Evolutionary conservation across 1,140 invertebrate species (phyloP).

Genomic region (Brachionus plicatilis): DNA sequence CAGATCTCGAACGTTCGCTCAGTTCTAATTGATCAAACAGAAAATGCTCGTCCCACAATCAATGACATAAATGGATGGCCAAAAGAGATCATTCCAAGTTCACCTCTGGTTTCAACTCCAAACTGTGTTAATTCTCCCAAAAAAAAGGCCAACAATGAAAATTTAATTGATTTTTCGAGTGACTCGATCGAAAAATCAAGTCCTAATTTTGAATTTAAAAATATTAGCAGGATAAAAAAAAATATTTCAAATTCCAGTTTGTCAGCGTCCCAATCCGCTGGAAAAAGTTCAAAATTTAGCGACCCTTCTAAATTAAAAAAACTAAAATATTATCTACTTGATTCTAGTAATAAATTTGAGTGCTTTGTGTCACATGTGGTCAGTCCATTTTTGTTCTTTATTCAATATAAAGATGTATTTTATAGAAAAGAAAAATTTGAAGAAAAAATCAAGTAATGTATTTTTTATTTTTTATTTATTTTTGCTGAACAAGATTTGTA

Average conservation of each 20-base stretch:
- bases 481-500: background rate
- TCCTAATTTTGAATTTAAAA: background rate
- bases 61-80: background rate
- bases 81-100: background rate
- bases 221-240: background rate
- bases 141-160: background rate
- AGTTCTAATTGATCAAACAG: background rate
- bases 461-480: background rate
- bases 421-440: background rate
- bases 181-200: background rate
- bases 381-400: background rate
- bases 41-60: background rate
- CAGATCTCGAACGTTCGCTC: background rate
- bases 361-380: conserved; percentile 7
- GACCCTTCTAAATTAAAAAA: background rate
- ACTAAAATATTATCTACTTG: background rate
- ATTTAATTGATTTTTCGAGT: background rate
- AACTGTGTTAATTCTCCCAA: background rate
- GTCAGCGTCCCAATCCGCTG: background rate
- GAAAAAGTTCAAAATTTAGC: background rate
- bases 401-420: background rate
- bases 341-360: background rate
- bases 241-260: background rate
- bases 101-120: background rate
- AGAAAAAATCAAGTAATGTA: background rate